These are phyloP conservation scores for Trialeurodes vaporariorum DNA, from an alignment of 1,140 invertebrate genomes.

Conservation along the genomic window DNA sequence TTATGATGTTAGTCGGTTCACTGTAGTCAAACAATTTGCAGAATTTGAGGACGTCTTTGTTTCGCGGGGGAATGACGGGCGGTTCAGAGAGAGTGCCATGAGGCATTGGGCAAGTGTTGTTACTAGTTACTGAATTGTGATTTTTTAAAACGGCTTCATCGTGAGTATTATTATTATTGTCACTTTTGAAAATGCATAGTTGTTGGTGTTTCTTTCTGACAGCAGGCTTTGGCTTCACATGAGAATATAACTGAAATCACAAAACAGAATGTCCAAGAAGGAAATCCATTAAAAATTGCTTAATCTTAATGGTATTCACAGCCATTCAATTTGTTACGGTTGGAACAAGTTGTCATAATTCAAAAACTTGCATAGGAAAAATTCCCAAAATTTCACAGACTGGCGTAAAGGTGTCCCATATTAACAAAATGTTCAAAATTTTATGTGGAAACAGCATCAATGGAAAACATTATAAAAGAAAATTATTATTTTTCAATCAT, in stretches of 20 bases:
- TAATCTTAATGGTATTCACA: too few species aligned
- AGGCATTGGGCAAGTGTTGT: background rate
- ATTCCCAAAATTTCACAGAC: too few species aligned
- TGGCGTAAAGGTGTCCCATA: too few species aligned
- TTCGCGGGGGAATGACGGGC: background rate
- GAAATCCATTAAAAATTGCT: too few species aligned
- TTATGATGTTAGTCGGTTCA: background rate
- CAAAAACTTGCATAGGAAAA: too few species aligned
- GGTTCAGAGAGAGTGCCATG: background rate
- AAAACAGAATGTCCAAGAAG: background rate
- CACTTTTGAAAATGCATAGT: background rate
- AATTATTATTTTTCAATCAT: too few species aligned
- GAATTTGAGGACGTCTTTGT: background rate
- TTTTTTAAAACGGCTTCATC: background rate
- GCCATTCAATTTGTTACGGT: too few species aligned
- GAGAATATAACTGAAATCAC: background rate
- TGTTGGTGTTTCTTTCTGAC: background rate
- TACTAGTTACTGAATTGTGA: background rate
- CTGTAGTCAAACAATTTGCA: background rate
- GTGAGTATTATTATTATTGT: background rate
- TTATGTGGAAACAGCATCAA: too few species aligned
- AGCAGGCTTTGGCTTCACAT: background rate
- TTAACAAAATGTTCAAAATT: too few species aligned
- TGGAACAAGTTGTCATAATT: too few species aligned
- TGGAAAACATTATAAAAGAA: too few species aligned